These are phyloP conservation scores for Champsocephalus gunnari DNA, from an alignment of 2,797 vertebrate genomes.

Conservation along the genomic window DNA sequence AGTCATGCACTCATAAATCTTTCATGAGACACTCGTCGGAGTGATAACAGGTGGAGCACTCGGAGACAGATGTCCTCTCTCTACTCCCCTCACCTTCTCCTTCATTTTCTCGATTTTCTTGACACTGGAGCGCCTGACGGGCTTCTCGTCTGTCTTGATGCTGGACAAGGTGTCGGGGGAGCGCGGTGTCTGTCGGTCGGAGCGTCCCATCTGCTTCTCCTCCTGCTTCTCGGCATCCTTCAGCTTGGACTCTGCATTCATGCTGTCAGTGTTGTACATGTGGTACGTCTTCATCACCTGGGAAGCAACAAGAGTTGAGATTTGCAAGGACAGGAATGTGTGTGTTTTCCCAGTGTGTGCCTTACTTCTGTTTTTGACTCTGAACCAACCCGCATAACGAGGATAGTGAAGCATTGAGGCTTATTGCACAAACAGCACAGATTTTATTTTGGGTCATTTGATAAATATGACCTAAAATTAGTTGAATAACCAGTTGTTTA, in stretches of 20 bases:
- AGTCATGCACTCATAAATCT: slow-evolving; percentile 58
- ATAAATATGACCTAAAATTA: slow-evolving; percentile 10
- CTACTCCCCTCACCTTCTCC: slow-evolving; percentile 89
- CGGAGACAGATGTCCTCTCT: slow-evolving; percentile 13
- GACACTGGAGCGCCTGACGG: slow-evolving; percentile 94
- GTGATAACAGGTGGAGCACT: slow-evolving; percentile 57
- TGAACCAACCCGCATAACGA: background rate
- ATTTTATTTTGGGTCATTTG: too few relatives aligned
- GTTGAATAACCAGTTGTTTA: slow-evolving; percentile 7
- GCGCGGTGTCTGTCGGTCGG: slow-evolving; percentile 92
- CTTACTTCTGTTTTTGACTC: slow-evolving; percentile 23
- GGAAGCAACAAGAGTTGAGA: slow-evolving; percentile 4
- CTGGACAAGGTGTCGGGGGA: slow-evolving; percentile 93
- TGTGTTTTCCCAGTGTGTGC: background rate
- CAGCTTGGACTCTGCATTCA: slow-evolving; percentile 97
- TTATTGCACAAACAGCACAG: slow-evolving; percentile 11
- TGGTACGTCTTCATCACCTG: slow-evolving; percentile 99
- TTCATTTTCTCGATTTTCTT: slow-evolving; percentile 99
- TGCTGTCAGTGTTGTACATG: slow-evolving; percentile 99
- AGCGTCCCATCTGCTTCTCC: slow-evolving; percentile 98
- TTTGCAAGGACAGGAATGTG: slow-evolving; percentile 9
- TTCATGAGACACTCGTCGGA: slow-evolving; percentile 48
- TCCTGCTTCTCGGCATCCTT: slow-evolving; percentile 99
- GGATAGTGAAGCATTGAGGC: background rate
- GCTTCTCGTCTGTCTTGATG: slow-evolving; percentile 93